Base-by-base conservation (phyloP, 2,888 invertebrate species). In the Ypsolopha scabrella region DNA sequence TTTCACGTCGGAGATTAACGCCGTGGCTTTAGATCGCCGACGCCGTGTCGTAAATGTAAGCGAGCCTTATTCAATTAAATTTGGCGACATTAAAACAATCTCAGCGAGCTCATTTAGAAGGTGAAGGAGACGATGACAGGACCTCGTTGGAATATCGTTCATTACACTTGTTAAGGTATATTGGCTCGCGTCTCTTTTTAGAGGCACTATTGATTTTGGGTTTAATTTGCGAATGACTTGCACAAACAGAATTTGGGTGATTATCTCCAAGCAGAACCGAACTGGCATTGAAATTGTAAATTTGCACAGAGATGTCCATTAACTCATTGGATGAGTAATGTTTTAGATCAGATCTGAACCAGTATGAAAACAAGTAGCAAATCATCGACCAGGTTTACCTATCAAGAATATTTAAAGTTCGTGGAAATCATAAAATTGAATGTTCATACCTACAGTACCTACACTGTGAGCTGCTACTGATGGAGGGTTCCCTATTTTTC, bases 61-160 rank as follows among this genome's bases (percentile, higher is more conserved):
- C 83, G 80, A 81, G 68, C 75, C 76, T 80, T 80, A 83, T 85
- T 85, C 80, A 79, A 85, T 86, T 85, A 82, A 83, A 85, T 77
- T 76, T 67, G 70, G 77, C 73, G 75, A 76, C 76, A 79, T 81
- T 80, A 82, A 80, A 80, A 79, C 82, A 75, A 78, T 81, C 77
- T 81, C 74, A 72, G 73, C 67, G 58, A 70, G 69, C 75, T 77
- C 75, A 77, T 82, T 81, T 76, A 70, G 61, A 65, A 66, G 65
- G 61, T 69, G 70, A 41, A 68, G 56, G 63, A 69, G 67, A 67
- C 60, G 65, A 60, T 68, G 70, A 68, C 70, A 72, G 65, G 43
- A 39, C 65, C 66, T 60, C 63, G 59, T 37, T 9, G 47, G 7
- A n/a, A n/a, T 61, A 63, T 62, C 62, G 65, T 73, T 74, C 63